phyloP scores from a whole-genome alignment of 2,888 invertebrate genomes.

The Limnephilus rhombicus region DNA sequence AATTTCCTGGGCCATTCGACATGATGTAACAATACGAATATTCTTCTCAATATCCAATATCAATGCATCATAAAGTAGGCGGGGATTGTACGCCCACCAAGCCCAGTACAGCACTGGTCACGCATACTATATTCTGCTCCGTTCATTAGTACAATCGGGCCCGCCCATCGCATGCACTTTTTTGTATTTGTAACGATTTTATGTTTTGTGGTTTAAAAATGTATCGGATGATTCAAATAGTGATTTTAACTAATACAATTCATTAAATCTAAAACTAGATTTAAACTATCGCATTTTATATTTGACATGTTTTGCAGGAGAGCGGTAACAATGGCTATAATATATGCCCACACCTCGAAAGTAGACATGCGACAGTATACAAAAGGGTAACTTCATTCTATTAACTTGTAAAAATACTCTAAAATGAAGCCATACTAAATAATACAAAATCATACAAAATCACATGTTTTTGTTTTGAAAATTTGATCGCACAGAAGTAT shows the following conservation, averaged over 20 bases:
- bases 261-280: not conserved
- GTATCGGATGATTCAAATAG: not conserved
- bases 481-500: too few relatives aligned
- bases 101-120: constrained; percentile 46
- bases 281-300: too few relatives aligned
- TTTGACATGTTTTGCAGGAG: too few relatives aligned
- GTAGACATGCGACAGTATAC: too few relatives aligned
- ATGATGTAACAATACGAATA: constrained; percentile 5
- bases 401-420: too few relatives aligned
- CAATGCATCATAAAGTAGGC: constrained; percentile 50
- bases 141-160: constrained; percentile 53
- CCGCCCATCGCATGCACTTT: constrained; percentile 48
- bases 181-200: not conserved
- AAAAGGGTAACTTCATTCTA: too few relatives aligned
- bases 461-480: too few relatives aligned
- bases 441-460: too few relatives aligned
- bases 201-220: not conserved
- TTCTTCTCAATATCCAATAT: constrained; percentile 30
- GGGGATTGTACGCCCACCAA: constrained; percentile 19
- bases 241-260: not conserved
- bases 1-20: not conserved
- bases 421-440: too few relatives aligned
- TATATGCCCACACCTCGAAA: too few relatives aligned
- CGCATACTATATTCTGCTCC: constrained; percentile 48
- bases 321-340: too few relatives aligned